Evolutionary conservation across 2,113 vertebrate species (phyloP).

Genomic region (Macrotis lagotis): DNA sequence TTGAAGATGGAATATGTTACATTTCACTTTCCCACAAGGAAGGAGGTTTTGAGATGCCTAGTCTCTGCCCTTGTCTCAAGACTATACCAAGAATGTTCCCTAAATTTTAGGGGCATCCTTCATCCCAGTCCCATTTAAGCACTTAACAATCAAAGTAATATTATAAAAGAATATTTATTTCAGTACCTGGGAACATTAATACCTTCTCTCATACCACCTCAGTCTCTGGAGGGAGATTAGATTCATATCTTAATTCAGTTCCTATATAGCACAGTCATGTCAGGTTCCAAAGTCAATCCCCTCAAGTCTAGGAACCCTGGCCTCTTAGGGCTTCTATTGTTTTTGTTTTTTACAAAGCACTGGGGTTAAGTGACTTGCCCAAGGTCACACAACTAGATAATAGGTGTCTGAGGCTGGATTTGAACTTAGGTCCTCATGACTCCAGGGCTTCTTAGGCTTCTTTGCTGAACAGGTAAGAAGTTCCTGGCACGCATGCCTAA

Average conservation of each 20-base stretch:
- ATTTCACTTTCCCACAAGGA: neutral
- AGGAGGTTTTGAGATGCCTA: neutral
- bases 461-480: neutral
- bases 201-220: neutral
- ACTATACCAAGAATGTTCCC: neutral
- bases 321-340: too few relatives aligned
- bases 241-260: neutral
- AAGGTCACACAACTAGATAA: too few relatives aligned
- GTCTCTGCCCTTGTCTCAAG: neutral
- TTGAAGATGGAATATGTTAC: neutral
- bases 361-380: too few relatives aligned
- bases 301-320: neutral
- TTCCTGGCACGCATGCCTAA: neutral
- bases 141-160: neutral
- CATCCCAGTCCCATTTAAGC: neutral
- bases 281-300: neutral
- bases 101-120: neutral
- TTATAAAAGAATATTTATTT: neutral
- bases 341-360: too few relatives aligned
- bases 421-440: too few relatives aligned
- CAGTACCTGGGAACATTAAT: neutral
- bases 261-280: neutral
- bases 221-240: neutral
- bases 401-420: too few relatives aligned
- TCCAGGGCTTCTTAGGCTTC: too few relatives aligned